Base-by-base conservation (phyloP, 2,797 vertebrate genomes). In the Darevskia nairensis region DNA sequence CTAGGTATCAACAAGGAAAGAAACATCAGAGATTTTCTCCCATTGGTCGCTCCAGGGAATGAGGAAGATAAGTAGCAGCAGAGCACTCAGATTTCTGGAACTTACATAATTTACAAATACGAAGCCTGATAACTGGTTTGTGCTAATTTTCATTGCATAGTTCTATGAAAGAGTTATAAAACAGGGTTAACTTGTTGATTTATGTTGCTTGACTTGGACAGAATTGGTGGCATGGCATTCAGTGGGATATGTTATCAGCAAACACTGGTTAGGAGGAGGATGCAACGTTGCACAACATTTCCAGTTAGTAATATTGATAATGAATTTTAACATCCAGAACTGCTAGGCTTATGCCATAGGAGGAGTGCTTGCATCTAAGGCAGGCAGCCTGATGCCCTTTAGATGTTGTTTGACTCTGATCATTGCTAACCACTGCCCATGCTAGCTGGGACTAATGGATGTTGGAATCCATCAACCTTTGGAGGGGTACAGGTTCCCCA, bases 181-280 rank as follows among this genome's bases (percentile, higher is more conserved):
- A 64, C 55, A 64, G 29, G 86, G 13, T 64, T 75, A 66, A 75
- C 79, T 27, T 46, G 86, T 66, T 81, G 79, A 75, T 87, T 61
- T 75, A 64, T 81, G 55, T 75, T 81, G 1, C 27, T 88, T 88
- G 35, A 80, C 2, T 44, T 5, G 29, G 50, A 84, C 79, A 86
- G 91, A 82, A 3, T 75, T 81, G 21, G 64, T 87, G 44, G 10
- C 29, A 74, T 88, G 13, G 15, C 17, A 61, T 91, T 86, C 1
- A 50, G 50, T 87, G 88, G 3, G 6, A 0, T 87, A 11, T 86
- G 80, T 83, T 87, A 21, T 15, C 89, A 3, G 17, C 59, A 27
- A 23, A 1, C 41, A 50, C 84, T 92, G 74, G 69, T 35, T 66
- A 61, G 27, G 84, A 76, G 39, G 55, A 76, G 27, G 11, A 55